Percentiles rank a stretch among this genome's conserved stretches.
Evolutionary conservation across 1,140 invertebrate genomes (phyloP).

Genomic region (Danaus melanippus): DNA sequence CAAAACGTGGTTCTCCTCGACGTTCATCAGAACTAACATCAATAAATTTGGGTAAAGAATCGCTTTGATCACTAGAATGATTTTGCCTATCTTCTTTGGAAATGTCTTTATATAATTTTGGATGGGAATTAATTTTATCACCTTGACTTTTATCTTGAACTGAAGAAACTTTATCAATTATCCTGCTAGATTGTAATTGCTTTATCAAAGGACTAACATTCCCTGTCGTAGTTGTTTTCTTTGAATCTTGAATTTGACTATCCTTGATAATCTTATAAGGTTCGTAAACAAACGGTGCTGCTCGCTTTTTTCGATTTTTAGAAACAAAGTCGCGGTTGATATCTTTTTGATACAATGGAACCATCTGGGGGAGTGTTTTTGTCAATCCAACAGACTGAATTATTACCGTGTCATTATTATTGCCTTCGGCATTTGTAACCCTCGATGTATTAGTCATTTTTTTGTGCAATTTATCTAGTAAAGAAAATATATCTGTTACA

Average conservation of each 20-base stretch:
- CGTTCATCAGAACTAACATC: conserved; percentile 48
- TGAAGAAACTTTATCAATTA: conserved; percentile 45
- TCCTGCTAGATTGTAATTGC: conserved; percentile 52
- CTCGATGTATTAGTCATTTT: conserved; percentile 18
- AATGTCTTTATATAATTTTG: conserved; percentile 55
- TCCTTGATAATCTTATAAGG: conserved; percentile 68
- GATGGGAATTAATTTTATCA: conserved; percentile 33
- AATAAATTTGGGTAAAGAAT: conserved; percentile 34
- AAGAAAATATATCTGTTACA: conserved; percentile 23
- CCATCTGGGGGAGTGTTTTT: too few species aligned
- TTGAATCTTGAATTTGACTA: conserved; percentile 49
- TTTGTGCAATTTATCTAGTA: conserved; percentile 28
- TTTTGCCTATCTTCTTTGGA: conserved; percentile 46
- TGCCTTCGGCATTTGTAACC: not conserved
- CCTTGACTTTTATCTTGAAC: conserved; percentile 41
- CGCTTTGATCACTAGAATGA: conserved; percentile 16
- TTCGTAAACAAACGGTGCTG: conserved; percentile 60
- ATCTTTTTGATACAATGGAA: too few species aligned
- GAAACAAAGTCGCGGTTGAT: not conserved
- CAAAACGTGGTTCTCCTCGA: conserved; percentile 57
- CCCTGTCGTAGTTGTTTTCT: conserved; percentile 49
- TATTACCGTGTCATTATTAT: too few species aligned
- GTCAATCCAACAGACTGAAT: too few species aligned
- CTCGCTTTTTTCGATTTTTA: conserved; percentile 40
- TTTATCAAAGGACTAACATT: conserved; percentile 66